These are phyloP conservation scores for Capitulum mitella DNA, from an alignment of 2,888 invertebrate genomes.

Conservation along the genomic window DNA sequence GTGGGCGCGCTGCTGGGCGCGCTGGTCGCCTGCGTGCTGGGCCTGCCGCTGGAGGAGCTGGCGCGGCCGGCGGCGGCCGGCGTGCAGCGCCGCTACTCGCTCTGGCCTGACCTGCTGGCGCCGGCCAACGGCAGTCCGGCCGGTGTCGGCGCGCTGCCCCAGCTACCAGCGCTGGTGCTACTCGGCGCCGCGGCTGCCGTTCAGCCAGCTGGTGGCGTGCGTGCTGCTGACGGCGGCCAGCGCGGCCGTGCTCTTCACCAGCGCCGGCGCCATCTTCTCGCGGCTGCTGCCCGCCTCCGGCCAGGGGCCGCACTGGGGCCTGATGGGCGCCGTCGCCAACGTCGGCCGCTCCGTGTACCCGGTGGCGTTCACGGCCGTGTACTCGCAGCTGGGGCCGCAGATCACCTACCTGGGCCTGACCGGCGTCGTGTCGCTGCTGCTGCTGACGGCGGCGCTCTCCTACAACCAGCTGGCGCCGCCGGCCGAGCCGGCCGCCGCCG, in stretches of 20 bases:
- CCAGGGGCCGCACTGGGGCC: slow-evolving; percentile 2
- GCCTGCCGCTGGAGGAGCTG: slow-evolving; percentile 11
- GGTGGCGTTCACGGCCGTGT: slow-evolving; percentile 3
- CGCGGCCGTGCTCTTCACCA: slow-evolving; percentile 19
- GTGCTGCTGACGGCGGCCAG: slow-evolving; percentile 13
- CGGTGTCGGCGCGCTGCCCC: neutral
- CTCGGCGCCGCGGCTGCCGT: slow-evolving; percentile 17
- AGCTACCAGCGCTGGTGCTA: slow-evolving; percentile 1
- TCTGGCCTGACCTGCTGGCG: slow-evolving; percentile 1
- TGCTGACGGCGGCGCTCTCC: neutral
- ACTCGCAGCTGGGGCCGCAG: slow-evolving; percentile 17
- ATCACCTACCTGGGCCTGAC: slow-evolving; percentile 7
- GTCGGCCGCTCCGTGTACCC: slow-evolving; percentile 1
- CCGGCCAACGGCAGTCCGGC: neutral
- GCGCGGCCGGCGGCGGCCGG: neutral
- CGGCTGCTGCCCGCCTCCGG: slow-evolving; percentile 9
- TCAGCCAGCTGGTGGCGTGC: slow-evolving; percentile 16
- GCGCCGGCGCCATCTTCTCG: neutral
- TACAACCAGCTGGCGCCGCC: slow-evolving; percentile 4
- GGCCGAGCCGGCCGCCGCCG: too few species aligned
- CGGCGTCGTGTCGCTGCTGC: neutral
- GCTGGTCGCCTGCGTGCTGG: neutral
- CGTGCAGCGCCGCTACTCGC: neutral
- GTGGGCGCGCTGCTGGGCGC: neutral
- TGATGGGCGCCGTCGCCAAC: slow-evolving; percentile 18